A percentile compares a stretch with the other conserved stretches of the same genome.
Conservation (phyloP, 2,888 invertebrate species). For the Xanthorhoe designata region DNA sequence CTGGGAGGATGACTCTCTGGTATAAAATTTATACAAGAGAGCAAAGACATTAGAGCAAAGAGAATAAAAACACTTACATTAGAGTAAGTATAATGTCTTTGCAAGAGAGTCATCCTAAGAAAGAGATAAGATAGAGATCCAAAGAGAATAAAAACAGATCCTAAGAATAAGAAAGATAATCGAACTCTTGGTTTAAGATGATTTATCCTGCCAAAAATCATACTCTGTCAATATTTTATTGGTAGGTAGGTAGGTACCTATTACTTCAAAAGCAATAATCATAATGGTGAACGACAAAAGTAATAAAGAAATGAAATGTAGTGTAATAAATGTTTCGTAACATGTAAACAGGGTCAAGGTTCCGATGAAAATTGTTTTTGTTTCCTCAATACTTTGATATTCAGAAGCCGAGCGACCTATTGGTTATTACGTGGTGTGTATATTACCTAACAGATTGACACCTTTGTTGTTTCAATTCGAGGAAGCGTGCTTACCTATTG, state of each 20-base stretch:
- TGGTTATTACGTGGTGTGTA: conserved; percentile 68
- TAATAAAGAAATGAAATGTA: conserved; percentile 22
- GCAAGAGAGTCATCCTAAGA: too few species aligned
- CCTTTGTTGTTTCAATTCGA: conserved; percentile 36
- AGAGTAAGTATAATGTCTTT: too few species aligned
- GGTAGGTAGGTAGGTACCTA: too few species aligned
- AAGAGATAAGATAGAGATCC: too few species aligned
- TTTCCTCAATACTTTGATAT: conserved; percentile 77
- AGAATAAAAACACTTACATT: too few species aligned
- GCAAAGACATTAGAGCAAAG: too few species aligned
- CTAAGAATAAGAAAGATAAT: too few species aligned
- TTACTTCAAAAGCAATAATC: not conserved
- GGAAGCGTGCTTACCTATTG: conserved; percentile 31
- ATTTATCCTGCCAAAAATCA: too few species aligned
- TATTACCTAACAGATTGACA: conserved; percentile 71
- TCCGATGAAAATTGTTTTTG: conserved; percentile 58
- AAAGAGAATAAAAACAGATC: too few species aligned
- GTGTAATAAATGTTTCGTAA: conserved; percentile 60
- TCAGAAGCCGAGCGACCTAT: conserved; percentile 65
- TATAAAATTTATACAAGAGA: too few species aligned
- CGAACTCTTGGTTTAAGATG: too few species aligned
- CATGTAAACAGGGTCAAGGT: conserved; percentile 78
- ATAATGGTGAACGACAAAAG: not conserved
- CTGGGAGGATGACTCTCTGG: too few species aligned
- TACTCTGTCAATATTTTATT: not conserved